A percentile compares a stretch with the other conserved stretches of the same genome.
These are phyloP conservation scores for Andrena flavipes DNA, from an alignment of 2,888 invertebrate genomes.

Conservation along the genomic window DNA sequence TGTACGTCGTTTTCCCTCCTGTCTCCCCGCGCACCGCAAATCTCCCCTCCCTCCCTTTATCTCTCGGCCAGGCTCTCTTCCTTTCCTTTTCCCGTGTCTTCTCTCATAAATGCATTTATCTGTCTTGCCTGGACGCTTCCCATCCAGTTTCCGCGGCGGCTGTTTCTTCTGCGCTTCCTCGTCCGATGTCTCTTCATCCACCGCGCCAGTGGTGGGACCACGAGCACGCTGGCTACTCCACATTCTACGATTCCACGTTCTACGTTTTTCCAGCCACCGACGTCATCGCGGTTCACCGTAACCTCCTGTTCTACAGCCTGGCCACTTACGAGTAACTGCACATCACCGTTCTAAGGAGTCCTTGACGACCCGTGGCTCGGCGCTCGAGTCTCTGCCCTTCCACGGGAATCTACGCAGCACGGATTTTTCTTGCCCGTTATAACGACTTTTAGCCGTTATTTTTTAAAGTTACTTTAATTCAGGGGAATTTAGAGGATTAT, in stretches of 20 bases:
- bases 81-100: slow-evolving; percentile 33
- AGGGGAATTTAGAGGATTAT: too few relatives aligned
- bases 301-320: slow-evolving; percentile 20
- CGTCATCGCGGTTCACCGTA: slow-evolving; percentile 22
- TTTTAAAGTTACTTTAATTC: too few relatives aligned
- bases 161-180: slow-evolving; percentile 20
- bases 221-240: background rate
- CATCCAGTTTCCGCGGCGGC: slow-evolving; percentile 22
- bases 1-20: slow-evolving; percentile 75
- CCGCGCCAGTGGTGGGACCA: background rate
- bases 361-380: background rate
- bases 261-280: slow-evolving; percentile 18
- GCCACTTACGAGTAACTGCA: slow-evolving; percentile 22
- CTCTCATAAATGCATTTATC: slow-evolving; percentile 56
- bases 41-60: slow-evolving; percentile 20
- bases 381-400: background rate
- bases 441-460: too few relatives aligned
- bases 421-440: too few relatives aligned
- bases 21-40: slow-evolving; percentile 25
- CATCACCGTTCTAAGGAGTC: background rate
- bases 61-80: slow-evolving; percentile 11
- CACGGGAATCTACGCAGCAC: background rate
- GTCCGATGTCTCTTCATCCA: background rate
- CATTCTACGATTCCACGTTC: slow-evolving; percentile 20
- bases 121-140: slow-evolving; percentile 45